A percentile compares a stretch with the other conserved stretches of the same genome.
Conservation (phyloP, 2,797 vertebrate genomes). For the Oceanodroma leucorhoa region DNA sequence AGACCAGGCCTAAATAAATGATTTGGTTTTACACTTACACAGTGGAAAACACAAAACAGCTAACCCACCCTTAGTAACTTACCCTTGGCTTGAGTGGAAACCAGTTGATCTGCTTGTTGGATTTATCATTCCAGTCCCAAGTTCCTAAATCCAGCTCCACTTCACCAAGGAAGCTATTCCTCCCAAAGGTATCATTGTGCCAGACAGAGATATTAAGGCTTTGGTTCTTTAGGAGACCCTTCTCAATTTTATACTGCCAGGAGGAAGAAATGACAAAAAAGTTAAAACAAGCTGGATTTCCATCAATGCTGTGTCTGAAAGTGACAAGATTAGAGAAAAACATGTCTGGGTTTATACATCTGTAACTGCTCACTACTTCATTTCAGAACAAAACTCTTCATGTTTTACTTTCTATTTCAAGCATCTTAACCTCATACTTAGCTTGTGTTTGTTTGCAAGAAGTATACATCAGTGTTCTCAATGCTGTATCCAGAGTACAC, state of each 20-base stretch:
- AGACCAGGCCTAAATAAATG: neutral
- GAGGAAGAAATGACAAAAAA: neutral
- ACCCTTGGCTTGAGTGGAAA: slow-evolving; percentile 87
- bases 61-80: slow-evolving; percentile 1
- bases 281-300: neutral
- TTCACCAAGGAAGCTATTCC: slow-evolving; percentile 92
- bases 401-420: neutral
- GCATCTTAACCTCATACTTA: neutral
- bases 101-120: slow-evolving; percentile 86
- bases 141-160: slow-evolving; percentile 85
- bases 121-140: slow-evolving; percentile 88
- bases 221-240: slow-evolving; percentile 80
- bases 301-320: neutral
- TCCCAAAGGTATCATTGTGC: slow-evolving; percentile 91
- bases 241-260: slow-evolving; percentile 85
- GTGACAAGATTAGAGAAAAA: neutral
- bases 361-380: neutral
- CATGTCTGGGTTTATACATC: rapidly evolving
- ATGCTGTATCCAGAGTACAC: neutral
- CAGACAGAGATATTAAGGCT: slow-evolving; percentile 90
- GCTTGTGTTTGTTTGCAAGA: neutral
- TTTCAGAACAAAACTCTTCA: neutral
- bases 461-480: neutral
- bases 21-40: neutral
- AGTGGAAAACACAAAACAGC: neutral